Base-by-base conservation (phyloP, 1,140 invertebrate species). In the Subanguina moxae region DNA sequence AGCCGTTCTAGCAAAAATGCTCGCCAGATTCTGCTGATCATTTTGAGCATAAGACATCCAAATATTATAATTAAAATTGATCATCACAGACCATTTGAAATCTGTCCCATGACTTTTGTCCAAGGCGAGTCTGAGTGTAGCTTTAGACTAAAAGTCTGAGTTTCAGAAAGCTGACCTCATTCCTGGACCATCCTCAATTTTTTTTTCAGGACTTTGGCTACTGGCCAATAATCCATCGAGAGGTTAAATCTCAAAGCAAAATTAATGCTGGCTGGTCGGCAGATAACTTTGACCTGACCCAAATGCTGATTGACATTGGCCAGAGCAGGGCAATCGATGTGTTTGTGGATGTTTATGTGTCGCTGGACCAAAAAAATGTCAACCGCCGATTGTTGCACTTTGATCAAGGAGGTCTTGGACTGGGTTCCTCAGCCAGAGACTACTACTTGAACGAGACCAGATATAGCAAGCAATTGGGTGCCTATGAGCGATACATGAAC, bases 381-480 rank as follows among this genome's bases (percentile, higher is more conserved):
- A 45, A 45, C 25, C 32, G 57, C 42, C 64, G 71, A 32, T 28
- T 77, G 30, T 58, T 81, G 1, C 68, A 77, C 45, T 75, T 80
- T 52, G 78, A 80, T 64, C 78, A 80, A 68, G 76, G 75, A 43
- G 68, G 64, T 42, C 70, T 80, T 7, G 78, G 76, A 15, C 58
- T 81, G 21, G 79, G 79, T 13, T 61, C 68, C 38, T 62, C 61
- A 25, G 75, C 79, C 1, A 46, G 79, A 17, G 79, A 81, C 56
- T 81, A 81, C 56, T 81, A 82, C 48, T 62, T 81, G 57, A 82
- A 81, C 59, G 74, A 81, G 28, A 80, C 71, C 11, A 68, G 67
- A 52, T 81, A 82, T 59, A 76, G 58, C 5, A 80, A 82, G 42
- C 79, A 81, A 68, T 66, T 81, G 65, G 78, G 64, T 15, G 79